Base-by-base conservation (phyloP, 2,797 vertebrate species). In the Sebastes variabilis region DNA sequence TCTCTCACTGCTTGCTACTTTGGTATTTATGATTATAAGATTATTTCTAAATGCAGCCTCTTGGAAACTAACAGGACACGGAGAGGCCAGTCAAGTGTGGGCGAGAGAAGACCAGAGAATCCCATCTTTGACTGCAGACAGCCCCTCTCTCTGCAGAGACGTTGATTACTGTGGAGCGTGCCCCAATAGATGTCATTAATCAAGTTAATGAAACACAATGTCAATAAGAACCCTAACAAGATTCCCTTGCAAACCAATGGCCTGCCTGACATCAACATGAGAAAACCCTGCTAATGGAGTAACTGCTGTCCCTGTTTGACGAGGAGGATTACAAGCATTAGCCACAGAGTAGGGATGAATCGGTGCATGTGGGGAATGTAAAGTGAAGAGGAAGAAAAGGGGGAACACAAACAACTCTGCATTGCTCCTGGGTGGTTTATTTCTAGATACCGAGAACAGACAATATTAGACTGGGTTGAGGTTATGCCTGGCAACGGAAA, bases 201-300 rank as follows among this genome's bases (percentile, higher is more conserved):
- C 94, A 95, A 93, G 88, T 92, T 95, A 95, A 94, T 93, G 93
- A 94, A 94, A 94, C 87, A 88, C 89, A 91, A 88, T 92, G 94
- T 94, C 94, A 92, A 94, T 94, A 92, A 90, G 82, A 86, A 70
- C 77, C 85, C 90, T 93, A 93, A 93, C 88, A 90, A 94, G 92
- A 92, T 91, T 84, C 82, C 87, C 79, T 80, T 59, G 82, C 89
- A 90, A 90, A 92, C 73, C 83, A 84, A 88, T 78, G 84, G 87
- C 86, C 91, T 82, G 89, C 78, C 79, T 91, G 90, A 89, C 88
- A 93, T 92, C 88, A 92, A 92, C 91, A 88, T 84, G 89, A 92
- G 85, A 92, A 92, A 93, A 90, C 81, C 74, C 75, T 83, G 79
- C 90, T 92, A 91, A 92, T 91, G 87, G 84, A 93, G 86, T 88